A percentile compares a stretch with the other conserved stretches of the same genome.
Evolutionary conservation across 2,113 vertebrate genomes (phyloP).

Genomic region (Nyctibius bracteatus): DNA sequence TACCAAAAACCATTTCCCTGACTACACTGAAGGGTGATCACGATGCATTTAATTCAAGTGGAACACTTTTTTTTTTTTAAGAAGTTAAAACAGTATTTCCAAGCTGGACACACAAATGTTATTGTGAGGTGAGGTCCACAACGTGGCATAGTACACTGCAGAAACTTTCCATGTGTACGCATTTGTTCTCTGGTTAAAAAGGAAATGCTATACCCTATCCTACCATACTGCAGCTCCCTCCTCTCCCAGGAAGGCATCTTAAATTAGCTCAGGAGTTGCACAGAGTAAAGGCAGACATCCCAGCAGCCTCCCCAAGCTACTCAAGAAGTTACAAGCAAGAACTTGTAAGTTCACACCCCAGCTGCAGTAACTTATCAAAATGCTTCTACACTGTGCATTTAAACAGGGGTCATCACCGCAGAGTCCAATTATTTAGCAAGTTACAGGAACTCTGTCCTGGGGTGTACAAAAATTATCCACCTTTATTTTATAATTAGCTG

Average conservation of each 20-base stretch:
- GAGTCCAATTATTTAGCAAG: not conserved
- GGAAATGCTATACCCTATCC: not conserved
- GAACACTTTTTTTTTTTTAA: not conserved
- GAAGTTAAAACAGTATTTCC: not conserved
- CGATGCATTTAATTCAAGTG: not conserved
- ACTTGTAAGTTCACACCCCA: rapidly evolving
- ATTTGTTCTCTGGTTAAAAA: not conserved
- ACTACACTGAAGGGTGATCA: not conserved
- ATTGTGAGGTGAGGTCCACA: not conserved
- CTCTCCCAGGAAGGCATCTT: not conserved
- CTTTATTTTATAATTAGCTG: not conserved
- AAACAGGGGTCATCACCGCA: not conserved
- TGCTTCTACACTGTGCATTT: not conserved
- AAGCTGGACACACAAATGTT: not conserved
- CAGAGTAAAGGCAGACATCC: not conserved
- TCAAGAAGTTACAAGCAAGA: not conserved
- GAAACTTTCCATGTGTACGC: not conserved
- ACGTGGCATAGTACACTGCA: not conserved
- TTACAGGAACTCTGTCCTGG: not conserved
- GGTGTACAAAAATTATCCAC: not conserved
- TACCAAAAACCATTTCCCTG: not conserved
- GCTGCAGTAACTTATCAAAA: not conserved
- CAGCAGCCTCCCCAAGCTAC: not conserved
- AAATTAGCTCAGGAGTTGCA: not conserved
- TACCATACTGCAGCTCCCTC: not conserved